Conservation (phyloP, 1,140 invertebrate species). For the Aleiodes sp. region DNA sequence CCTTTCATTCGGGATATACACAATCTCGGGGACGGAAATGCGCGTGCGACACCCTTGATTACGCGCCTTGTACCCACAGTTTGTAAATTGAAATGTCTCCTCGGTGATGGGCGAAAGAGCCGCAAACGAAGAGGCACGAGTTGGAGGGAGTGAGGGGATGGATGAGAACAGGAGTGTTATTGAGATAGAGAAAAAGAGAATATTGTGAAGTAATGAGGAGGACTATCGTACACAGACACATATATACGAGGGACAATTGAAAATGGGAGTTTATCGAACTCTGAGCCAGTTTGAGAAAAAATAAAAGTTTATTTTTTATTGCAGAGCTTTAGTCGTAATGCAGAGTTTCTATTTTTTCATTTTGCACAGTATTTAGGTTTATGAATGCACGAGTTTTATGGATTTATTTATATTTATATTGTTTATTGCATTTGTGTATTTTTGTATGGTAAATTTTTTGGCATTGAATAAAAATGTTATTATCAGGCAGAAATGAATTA, state of each 20-base stretch:
- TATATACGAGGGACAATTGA: not conserved
- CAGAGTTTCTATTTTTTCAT: slow-evolving; percentile 19
- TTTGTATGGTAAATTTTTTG: too few species aligned
- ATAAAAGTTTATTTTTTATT: not conserved
- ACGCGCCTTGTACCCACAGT: slow-evolving; percentile 14
- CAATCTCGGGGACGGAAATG: not conserved
- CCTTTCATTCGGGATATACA: not conserved
- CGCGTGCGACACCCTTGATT: slow-evolving; percentile 17
- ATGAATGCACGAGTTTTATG: too few species aligned
- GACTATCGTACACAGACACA: not conserved
- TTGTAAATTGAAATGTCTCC: slow-evolving; percentile 17
- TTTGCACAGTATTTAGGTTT: slow-evolving; percentile 34
- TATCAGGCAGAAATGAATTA: too few species aligned
- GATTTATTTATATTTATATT: too few species aligned
- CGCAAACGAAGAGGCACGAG: not conserved
- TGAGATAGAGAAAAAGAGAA: too few species aligned
- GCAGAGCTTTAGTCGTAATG: not conserved
- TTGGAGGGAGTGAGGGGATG: too few species aligned
- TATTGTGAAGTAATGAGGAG: slow-evolving; percentile 6
- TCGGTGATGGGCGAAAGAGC: slow-evolving; percentile 12
- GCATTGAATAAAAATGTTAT: too few species aligned
- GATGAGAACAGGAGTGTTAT: too few species aligned
- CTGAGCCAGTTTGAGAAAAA: not conserved
- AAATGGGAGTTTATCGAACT: slow-evolving; percentile 8
- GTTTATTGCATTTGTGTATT: too few species aligned